A percentile compares a stretch with the other conserved stretches of the same genome.
Evolutionary conservation across 2,113 vertebrate genomes (phyloP).

Genomic region (Rhinogobius similis): DNA sequence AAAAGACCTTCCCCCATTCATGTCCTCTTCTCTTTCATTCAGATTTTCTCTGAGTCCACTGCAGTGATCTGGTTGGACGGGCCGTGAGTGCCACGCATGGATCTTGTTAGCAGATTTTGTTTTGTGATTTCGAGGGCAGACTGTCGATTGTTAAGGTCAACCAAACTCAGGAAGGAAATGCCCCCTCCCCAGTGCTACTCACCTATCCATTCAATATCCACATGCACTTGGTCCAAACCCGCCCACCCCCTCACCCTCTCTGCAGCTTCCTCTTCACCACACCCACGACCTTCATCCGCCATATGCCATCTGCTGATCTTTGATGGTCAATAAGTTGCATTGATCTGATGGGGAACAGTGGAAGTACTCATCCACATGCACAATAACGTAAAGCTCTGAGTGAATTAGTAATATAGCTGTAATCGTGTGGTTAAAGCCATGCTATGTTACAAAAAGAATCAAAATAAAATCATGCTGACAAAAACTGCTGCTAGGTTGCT

Average conservation of each 20-base stretch:
- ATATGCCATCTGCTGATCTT: conserved; percentile 27
- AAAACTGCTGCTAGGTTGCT: no score
- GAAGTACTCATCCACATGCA: conserved; percentile 1
- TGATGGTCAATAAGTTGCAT: conserved; percentile 38
- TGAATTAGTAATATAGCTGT: not conserved
- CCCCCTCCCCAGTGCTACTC: conserved; percentile 43
- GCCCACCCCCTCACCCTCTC: not conserved
- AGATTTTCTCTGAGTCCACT: not conserved
- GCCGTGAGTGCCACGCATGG: conserved; percentile 35
- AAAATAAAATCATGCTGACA: no score
- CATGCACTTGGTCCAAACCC: conserved; percentile 51
- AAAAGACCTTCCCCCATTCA: not conserved
- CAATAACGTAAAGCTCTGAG: conserved; percentile 2
- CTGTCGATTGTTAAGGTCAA: conserved; percentile 60
- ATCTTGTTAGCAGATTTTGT: conserved; percentile 36
- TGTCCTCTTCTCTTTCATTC: not conserved
- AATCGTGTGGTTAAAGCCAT: not conserved
- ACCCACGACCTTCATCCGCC: conserved; percentile 28
- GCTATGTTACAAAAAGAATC: not conserved
- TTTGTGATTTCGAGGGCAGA: conserved; percentile 50
- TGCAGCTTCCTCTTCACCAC: conserved; percentile 6
- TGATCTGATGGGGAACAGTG: conserved; percentile 15
- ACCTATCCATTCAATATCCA: conserved; percentile 51
- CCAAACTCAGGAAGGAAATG: conserved; percentile 68
- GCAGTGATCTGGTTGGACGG: conserved; percentile 21